Percentiles rank a stretch among this genome's conserved stretches.
These are phyloP conservation scores for Capromys pilorides DNA, from an alignment of 2,797 vertebrate genomes.

Conservation along the genomic window DNA sequence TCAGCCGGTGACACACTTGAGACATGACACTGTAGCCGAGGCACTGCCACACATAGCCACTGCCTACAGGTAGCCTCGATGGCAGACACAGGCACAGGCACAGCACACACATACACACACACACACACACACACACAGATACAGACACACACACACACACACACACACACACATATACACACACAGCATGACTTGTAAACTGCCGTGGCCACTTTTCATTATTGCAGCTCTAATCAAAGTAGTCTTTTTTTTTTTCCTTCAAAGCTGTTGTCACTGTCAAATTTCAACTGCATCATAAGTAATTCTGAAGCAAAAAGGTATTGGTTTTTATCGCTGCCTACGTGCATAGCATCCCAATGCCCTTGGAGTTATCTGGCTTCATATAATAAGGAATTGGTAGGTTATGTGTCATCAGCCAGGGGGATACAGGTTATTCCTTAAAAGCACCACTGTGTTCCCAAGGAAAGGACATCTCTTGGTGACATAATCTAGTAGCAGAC, in stretches of 20 bases:
- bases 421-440: not conserved
- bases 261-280: not conserved
- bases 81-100: not conserved
- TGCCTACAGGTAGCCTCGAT: not conserved
- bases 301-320: slow-evolving; percentile 9
- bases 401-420: slow-evolving; percentile 23
- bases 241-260: not conserved
- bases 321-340: not conserved
- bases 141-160: too few relatives aligned
- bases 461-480: not conserved
- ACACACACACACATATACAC: not conserved
- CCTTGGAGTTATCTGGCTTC: not conserved
- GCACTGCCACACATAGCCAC: not conserved
- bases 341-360: not conserved
- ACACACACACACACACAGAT: not conserved
- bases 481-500: not conserved
- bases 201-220: not conserved
- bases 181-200: not conserved
- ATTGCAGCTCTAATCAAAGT: not conserved
- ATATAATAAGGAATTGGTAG: not conserved
- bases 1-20: not conserved
- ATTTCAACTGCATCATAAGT: not conserved
- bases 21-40: not conserved
- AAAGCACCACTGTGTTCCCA: not conserved
- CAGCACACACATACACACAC: too few relatives aligned